These are phyloP conservation scores for Microcebus ravelobensis DNA, from an alignment of 2,113 vertebrate genomes.

Conservation along the genomic window DNA sequence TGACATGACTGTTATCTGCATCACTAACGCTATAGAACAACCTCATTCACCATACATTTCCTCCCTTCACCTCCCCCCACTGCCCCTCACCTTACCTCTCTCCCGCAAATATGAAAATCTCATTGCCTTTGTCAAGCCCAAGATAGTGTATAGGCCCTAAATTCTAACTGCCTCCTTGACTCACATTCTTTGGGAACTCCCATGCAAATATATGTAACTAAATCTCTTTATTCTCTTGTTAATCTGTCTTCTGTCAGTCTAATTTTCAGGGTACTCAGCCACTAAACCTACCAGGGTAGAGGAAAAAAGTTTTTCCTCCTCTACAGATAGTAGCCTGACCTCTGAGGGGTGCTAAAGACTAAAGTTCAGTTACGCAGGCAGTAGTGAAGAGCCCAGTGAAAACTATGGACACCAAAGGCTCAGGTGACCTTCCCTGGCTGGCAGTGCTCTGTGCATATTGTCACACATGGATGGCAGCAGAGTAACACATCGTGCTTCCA, in stretches of 20 bases:
- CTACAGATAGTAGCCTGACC: not conserved
- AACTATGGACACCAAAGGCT: not conserved
- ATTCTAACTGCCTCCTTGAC: not conserved
- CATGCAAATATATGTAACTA: not conserved
- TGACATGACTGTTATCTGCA: not conserved
- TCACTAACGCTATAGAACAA: not conserved
- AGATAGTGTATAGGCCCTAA: not conserved
- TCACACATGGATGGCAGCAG: not conserved
- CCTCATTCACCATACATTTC: not conserved
- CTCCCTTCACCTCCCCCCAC: not conserved
- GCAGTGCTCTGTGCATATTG: not conserved
- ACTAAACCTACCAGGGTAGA: not conserved
- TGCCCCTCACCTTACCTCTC: not conserved
- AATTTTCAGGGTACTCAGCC: not conserved
- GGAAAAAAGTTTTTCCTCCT: not conserved
- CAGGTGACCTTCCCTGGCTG: rapidly evolving
- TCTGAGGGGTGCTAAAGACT: not conserved
- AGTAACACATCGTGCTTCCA: not conserved
- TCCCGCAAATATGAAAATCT: not conserved
- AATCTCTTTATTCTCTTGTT: not conserved
- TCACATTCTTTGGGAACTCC: not conserved
- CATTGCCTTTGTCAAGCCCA: not conserved
- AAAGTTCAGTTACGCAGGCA: not conserved
- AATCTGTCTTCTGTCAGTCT: not conserved
- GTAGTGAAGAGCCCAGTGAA: not conserved